Base-by-base conservation (phyloP, 2,888 invertebrate genomes). In the Lasioglossum lativentre region DNA sequence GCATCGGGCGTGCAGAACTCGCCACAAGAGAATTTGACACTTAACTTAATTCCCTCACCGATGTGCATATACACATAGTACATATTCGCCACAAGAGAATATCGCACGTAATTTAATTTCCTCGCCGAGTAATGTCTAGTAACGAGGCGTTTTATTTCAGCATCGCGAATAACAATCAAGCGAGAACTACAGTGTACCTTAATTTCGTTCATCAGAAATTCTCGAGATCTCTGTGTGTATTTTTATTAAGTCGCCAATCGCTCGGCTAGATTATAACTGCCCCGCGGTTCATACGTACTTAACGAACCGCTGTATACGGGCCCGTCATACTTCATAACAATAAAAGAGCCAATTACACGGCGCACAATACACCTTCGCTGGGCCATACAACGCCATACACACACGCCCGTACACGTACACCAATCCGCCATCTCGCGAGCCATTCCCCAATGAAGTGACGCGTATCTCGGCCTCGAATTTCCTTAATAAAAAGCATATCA, bases 401-500 rank as follows among this genome's bases (percentile, higher is more conserved):
- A 12, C 27, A 4, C 1, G 14, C 4, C 8, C 12, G 4, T 12
- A 4, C 59, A 8, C 63, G 30, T 16, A 30, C 63, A 16, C 19
- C 30, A 6, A 34, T 23, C 68, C 38, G 12, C 68, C 38, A 68
- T 68, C 68, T 68, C 68, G 10, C 68, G 19, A 19, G 4, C 34
- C 68, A n/a, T 23, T 34, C 38, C 8, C 19, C 30, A 19, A 34
- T 63, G 63, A 63, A 63, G 63, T 19, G 63, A 63, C 63, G 63
- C 63, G 70, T 70, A 70, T 40, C 70, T 14, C 70, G 70, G 70
- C 23, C 30, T 70, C 40, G 23, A 40, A 23, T 70, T 70, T 38
- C 70, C 40, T 70, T 70, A 70, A 70, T 70, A 70, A 70, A 70
- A 40, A 30, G 68, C 68, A 76, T 75, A 75, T 80, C 56, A 68